Percentiles rank a stretch among this genome's conserved stretches.
Conservation (phyloP, 2,797 vertebrate genomes). For the Podargus strigoides region DNA sequence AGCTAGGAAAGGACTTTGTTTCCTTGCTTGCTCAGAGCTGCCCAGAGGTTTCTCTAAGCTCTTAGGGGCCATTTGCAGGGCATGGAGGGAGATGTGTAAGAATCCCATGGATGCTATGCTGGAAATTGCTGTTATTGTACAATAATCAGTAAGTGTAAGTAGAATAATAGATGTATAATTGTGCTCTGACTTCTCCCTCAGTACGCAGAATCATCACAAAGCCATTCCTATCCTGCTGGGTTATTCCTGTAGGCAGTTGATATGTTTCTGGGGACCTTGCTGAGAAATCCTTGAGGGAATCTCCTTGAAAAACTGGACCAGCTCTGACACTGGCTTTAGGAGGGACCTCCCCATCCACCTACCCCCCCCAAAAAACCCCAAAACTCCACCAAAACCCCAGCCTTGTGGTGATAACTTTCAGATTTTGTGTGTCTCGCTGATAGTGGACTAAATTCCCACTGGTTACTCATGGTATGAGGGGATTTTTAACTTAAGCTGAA, state of each 20-base stretch:
- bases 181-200: background rate
- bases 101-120: background rate
- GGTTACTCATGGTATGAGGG: background rate
- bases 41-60: background rate
- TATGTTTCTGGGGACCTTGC: background rate
- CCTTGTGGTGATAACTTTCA: background rate
- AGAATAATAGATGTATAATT: background rate
- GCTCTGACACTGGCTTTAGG: background rate
- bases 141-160: background rate
- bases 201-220: background rate
- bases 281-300: background rate
- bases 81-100: background rate
- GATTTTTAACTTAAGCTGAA: background rate
- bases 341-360: too few species aligned
- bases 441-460: background rate
- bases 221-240: background rate
- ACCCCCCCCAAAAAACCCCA: background rate
- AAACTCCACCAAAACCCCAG: background rate
- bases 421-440: background rate
- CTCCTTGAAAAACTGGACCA: background rate
- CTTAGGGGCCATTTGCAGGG: background rate
- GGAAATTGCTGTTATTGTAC: background rate
- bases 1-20: background rate
- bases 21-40: background rate
- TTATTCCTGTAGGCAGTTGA: background rate